Conservation (phyloP, 2,888 invertebrate genomes). For the Norana najaformis region DNA sequence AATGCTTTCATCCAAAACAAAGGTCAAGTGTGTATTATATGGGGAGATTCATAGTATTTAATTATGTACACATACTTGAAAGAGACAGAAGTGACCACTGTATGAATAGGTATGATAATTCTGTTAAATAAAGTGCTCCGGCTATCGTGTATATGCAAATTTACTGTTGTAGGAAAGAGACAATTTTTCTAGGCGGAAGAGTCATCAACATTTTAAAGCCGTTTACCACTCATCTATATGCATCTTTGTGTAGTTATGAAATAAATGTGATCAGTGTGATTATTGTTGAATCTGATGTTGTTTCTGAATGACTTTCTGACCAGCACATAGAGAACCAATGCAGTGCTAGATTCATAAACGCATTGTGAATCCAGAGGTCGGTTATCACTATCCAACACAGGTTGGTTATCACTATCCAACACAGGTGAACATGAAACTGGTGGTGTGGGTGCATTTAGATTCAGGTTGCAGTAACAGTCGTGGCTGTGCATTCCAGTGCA, state of each 20-base stretch:
- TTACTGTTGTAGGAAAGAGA: background rate
- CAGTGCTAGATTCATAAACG: background rate
- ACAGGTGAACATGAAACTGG: background rate
- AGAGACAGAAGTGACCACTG: background rate
- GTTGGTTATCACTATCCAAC: background rate
- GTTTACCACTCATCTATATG: background rate
- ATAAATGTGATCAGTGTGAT: slow-evolving; percentile 7
- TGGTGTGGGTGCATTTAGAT: background rate
- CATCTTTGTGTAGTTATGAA: slow-evolving; percentile 13
- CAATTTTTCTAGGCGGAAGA: background rate
- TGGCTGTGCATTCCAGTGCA: background rate
- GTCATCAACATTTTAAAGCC: background rate
- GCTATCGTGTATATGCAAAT: background rate
- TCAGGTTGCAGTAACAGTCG: background rate
- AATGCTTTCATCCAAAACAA: background rate
- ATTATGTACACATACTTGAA: background rate
- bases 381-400: background rate
- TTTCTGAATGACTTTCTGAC: background rate
- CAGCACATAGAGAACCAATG: background rate
- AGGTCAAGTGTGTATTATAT: background rate
- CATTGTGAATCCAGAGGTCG: background rate
- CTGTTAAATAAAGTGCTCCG: background rate
- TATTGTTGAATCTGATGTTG: background rate
- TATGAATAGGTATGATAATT: background rate
- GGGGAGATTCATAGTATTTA: background rate